Percentiles rank a stretch among this genome's conserved stretches.
phyloP scores from a whole-genome alignment of 2,888 invertebrate genomes.

The Temnothorax rugatulus region DNA sequence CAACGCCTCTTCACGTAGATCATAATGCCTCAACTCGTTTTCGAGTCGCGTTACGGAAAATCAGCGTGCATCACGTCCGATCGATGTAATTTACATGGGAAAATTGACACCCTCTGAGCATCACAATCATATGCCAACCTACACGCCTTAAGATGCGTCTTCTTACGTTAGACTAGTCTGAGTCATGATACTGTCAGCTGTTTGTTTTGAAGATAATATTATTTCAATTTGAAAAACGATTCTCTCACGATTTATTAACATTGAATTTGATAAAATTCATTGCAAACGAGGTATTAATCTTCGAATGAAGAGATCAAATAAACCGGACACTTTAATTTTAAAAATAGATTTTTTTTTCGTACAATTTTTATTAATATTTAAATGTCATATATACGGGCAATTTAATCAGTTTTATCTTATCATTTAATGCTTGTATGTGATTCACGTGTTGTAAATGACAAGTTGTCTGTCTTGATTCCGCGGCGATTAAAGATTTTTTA shows the following conservation, averaged over 20 bases:
- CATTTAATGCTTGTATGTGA: neutral
- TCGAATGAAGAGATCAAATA: neutral
- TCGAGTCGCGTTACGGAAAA: neutral
- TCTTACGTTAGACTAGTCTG: neutral
- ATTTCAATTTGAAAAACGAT: neutral
- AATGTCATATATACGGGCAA: neutral
- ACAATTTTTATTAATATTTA: neutral
- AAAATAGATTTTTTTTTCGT: neutral
- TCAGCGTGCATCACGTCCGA: neutral
- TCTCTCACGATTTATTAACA: too few relatives aligned
- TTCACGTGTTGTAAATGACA: neutral
- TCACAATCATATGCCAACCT: slow-evolving; percentile 9
- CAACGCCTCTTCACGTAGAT: neutral
- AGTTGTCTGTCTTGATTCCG: neutral
- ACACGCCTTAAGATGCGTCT: neutral
- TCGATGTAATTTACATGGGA: slow-evolving; percentile 33
- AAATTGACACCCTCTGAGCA: slow-evolving; percentile 36
- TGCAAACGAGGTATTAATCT: neutral
- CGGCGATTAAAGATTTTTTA: neutral
- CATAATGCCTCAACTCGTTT: slow-evolving; percentile 15
- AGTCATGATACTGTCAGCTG: neutral
- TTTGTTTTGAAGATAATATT: slow-evolving; percentile 6
- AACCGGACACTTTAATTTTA: neutral
- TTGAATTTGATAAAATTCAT: neutral
- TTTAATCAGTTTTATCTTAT: slow-evolving; percentile 5